Evolutionary conservation across 2,888 invertebrate species (phyloP), one percentile per base, ranked within the genome.

Genomic region (Plagiodera versicolora): DNA sequence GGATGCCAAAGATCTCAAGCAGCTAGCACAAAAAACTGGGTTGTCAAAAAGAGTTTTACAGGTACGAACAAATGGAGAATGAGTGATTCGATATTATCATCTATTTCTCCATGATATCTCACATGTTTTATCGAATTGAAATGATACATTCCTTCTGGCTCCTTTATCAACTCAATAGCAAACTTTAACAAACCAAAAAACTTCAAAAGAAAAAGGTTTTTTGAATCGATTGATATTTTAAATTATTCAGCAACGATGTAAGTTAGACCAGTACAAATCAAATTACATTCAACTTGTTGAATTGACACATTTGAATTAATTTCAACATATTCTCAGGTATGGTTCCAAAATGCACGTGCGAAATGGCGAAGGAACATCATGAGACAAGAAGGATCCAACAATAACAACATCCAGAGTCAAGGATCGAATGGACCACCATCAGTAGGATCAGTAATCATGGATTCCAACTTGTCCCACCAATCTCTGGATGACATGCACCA

Each of bases 301-400:
- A n/a, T n/a, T n/a, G n/a, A n/a, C 24, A 5, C 24, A 5, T 6
- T 6, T 24, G 11, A 32, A 8, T 32, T 10, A 10, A 14, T 39
- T 39, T 14, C n/a, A 14, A 2, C 1, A 14, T 39, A n/a, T 45
- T 67, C 72, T 10, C 74, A 98, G 97, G 98, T 98, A 1, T 98
- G 98, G 98, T 98, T 98, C 81, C 98, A 99, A 87, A 99, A 99
- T 79, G 98, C 98, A 0, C 85, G 98, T 54, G 99, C 98, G 35
- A 99, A 99, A 83, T 98, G 96, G 92, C 88, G 99, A 68, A 87
- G 98, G 54, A 97, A 94, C 80, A 87, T 94, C 78, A 92, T 94
- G 90, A 83, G 94, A 52, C 94, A 93, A 75, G 94, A 94, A 75
- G 86, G 87, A 30, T 75, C 76, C 16, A 67, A 70, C 44, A 74